These are phyloP conservation scores for Nycteola revayana DNA, from an alignment of 2,888 invertebrate species.

Conservation along the genomic window DNA sequence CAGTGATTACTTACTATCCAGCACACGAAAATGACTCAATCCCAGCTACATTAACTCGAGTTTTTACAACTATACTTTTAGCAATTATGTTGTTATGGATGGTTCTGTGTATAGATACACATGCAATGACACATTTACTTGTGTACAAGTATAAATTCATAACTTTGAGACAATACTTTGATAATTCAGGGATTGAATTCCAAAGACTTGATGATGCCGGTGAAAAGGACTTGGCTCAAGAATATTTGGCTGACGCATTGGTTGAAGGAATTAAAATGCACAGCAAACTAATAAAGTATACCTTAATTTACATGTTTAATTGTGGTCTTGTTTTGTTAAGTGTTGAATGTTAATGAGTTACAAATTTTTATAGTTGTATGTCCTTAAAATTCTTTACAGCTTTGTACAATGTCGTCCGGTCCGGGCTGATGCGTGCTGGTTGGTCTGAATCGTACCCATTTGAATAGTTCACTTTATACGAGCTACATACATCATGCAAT, in stretches of 20 bases:
- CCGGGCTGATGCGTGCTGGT: too few species aligned
- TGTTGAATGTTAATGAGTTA: too few species aligned
- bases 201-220: constrained; percentile 36
- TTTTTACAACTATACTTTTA: constrained; percentile 49
- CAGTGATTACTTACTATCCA: constrained; percentile 67
- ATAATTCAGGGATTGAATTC: constrained; percentile 47
- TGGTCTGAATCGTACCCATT: too few species aligned
- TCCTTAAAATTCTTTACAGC: too few species aligned
- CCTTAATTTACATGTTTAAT: too few species aligned
- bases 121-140: constrained; percentile 57
- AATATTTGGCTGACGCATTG: constrained; percentile 48
- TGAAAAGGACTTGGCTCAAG: constrained; percentile 38
- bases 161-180: constrained; percentile 61
- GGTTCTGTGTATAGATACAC: constrained; percentile 59
- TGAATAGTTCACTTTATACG: too few species aligned
- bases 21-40: constrained; percentile 49
- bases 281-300: constrained; percentile 57
- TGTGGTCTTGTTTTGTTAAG: too few species aligned
- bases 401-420: too few species aligned
- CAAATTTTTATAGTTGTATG: too few species aligned
- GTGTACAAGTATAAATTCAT: constrained; percentile 70
- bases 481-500: too few species aligned
- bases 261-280: constrained; percentile 68
- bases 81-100: constrained; percentile 55
- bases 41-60: constrained; percentile 42